These are phyloP conservation scores for Eledone cirrhosa DNA, from an alignment of 2,888 invertebrate genomes.

Conservation along the genomic window DNA sequence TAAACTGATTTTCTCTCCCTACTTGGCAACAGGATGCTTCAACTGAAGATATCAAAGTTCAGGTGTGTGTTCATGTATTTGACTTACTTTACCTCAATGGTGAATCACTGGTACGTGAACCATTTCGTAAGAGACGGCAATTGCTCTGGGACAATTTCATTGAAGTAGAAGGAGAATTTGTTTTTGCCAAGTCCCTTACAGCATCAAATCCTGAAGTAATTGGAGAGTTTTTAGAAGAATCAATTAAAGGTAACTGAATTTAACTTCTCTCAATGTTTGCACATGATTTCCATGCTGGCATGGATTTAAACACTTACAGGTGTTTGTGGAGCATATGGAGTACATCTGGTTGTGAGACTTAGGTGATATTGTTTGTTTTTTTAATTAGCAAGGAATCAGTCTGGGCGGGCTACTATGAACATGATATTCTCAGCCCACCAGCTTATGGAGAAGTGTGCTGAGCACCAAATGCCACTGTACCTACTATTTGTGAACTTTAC, in stretches of 20 bases:
- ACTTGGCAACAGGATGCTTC: constrained; percentile 74
- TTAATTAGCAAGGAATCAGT: no score
- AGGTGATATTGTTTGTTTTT: no score
- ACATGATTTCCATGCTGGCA: no score
- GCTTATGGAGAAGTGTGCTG: no score
- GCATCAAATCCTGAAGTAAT: constrained; percentile 89
- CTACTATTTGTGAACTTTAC: no score
- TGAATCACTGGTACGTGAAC: constrained; percentile 79
- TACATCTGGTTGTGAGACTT: no score
- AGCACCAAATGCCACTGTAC: no score
- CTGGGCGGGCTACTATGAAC: no score
- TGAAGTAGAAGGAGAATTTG: constrained; percentile 79
- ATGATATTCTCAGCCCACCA: no score
- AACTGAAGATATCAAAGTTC: constrained; percentile 81
- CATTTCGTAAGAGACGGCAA: constrained; percentile 79
- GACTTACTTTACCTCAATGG: constrained; percentile 94
- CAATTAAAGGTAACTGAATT: constrained; percentile 78
- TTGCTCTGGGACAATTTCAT: constrained; percentile 73
- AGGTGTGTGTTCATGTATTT: constrained; percentile 96
- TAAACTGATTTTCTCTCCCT: background rate
- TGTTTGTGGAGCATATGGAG: no score
- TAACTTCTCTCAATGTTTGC: no score
- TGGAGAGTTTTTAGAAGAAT: constrained; percentile 90
- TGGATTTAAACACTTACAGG: no score
- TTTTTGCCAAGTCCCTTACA: constrained; percentile 85